Percentiles rank a stretch among this genome's conserved stretches.
These are phyloP conservation scores for Desmodus rotundus DNA, from an alignment of 2,113 vertebrate genomes.

Conservation along the genomic window DNA sequence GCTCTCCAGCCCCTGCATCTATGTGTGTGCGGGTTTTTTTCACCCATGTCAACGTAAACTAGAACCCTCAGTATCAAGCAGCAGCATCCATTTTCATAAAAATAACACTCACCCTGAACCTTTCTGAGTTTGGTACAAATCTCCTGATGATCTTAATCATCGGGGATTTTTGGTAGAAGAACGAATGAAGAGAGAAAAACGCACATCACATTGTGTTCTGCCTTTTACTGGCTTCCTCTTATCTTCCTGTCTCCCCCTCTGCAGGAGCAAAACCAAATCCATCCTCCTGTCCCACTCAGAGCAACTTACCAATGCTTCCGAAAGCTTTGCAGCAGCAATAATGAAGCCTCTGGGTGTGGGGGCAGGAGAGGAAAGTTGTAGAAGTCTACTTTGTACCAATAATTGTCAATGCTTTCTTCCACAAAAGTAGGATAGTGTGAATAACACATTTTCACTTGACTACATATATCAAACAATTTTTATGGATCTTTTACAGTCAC, in stretches of 20 bases:
- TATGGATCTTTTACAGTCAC: neutral
- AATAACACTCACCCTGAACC: neutral
- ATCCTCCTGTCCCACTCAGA: neutral
- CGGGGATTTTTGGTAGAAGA: neutral
- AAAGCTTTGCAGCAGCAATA: neutral
- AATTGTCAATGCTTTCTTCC: neutral
- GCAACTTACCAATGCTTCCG: neutral
- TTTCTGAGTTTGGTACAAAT: neutral
- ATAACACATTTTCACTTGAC: neutral
- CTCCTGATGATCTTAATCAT: neutral
- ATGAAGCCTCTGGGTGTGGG: neutral
- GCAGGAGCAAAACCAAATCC: neutral
- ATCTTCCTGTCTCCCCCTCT: neutral
- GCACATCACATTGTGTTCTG: neutral
- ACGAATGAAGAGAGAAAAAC: neutral
- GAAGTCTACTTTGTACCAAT: neutral
- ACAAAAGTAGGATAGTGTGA: neutral
- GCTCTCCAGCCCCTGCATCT: neutral
- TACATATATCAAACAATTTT: neutral
- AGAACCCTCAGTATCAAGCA: neutral
- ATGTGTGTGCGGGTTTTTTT: neutral
- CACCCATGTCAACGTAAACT: neutral
- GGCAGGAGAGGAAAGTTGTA: neutral
- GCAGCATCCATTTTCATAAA: neutral
- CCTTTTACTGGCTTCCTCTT: neutral